phyloP scores from a whole-genome alignment of 2,888 invertebrate species.

The Limnephilus auricula region DNA sequence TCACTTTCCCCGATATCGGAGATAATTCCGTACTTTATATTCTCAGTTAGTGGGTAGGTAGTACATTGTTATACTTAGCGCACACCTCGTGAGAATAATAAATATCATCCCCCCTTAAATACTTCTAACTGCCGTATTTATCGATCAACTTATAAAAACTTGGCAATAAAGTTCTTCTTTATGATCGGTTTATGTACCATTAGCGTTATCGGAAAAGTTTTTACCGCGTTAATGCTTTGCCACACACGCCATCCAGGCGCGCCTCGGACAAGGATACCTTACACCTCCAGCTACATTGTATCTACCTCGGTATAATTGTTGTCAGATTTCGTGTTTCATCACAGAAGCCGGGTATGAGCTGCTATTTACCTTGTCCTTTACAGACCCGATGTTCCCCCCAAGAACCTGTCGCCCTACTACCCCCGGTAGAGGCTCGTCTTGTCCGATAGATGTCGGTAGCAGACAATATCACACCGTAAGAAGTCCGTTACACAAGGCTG shows the following conservation, averaged over 20 bases:
- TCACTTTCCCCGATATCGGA: not conserved
- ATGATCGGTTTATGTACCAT: conserved; percentile 48
- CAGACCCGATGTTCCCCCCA: not conserved
- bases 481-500: not conserved
- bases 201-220: conserved; percentile 52
- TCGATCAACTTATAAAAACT: conserved; percentile 49
- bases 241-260: conserved; percentile 35
- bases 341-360: not conserved
- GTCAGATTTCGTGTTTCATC: conserved; percentile 6
- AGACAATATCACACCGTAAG: conserved; percentile 42
- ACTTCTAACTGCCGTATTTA: conserved; percentile 44
- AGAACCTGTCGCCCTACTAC: not conserved
- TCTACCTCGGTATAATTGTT: conserved; percentile 6
- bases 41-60: not conserved
- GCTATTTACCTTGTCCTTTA: conserved; percentile 24
- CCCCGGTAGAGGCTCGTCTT: conserved; percentile 24
- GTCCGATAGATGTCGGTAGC: conserved; percentile 62
- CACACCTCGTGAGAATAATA: conserved; percentile 28
- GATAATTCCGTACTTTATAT: conserved; percentile 3
- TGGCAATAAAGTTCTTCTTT: conserved; percentile 48
- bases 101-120: conserved; percentile 37
- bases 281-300: not conserved
- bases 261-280: conserved; percentile 4
- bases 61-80: conserved; percentile 10
- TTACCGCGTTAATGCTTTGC: conserved; percentile 38